Evolutionary conservation across 2,888 invertebrate species (phyloP).

Genomic region (Criorhina ranunculi): DNA sequence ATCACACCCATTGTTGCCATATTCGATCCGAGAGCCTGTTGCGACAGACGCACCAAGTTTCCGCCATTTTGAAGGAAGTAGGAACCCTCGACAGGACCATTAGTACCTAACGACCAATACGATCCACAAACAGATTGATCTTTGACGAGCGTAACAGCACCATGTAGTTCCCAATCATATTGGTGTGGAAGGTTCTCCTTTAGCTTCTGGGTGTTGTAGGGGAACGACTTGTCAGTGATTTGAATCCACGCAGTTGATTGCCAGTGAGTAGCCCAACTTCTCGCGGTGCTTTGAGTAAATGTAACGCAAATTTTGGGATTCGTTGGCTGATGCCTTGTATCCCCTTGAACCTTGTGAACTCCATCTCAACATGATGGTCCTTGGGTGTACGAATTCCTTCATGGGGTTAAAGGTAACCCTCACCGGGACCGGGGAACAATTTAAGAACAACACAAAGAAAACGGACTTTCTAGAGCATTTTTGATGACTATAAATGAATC

Average conservation of each 20-base stretch:
- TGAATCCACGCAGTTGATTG: constrained; percentile 90
- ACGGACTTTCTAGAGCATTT: no score
- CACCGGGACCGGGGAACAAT: constrained; percentile 98
- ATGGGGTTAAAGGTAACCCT: constrained; percentile 95
- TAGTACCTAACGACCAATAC: constrained; percentile 98
- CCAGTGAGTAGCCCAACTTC: constrained; percentile 90
- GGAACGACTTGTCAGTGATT: constrained; percentile 91
- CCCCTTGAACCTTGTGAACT: constrained; percentile 89
- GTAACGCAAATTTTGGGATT: constrained; percentile 91
- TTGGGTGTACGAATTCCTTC: constrained; percentile 93
- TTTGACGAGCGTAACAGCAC: constrained; percentile 97
- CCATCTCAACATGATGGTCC: constrained; percentile 92
- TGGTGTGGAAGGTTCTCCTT: constrained; percentile 88
- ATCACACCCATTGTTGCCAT: constrained; percentile 98
- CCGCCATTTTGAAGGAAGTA: constrained; percentile 93
- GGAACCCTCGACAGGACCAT: constrained; percentile 96
- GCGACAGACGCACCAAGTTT: constrained; percentile 92
- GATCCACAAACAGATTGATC: constrained; percentile 99
- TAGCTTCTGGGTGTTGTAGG: constrained; percentile 87
- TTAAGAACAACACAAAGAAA: constrained; percentile 89
- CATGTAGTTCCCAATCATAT: constrained; percentile 95
- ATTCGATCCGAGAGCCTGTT: constrained; percentile 97
- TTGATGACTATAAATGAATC: no score
- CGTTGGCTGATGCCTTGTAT: constrained; percentile 90
- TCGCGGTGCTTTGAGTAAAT: constrained; percentile 92